phyloP scores from a whole-genome alignment of 2,113 vertebrate species.

The Perccottus glenii region DNA sequence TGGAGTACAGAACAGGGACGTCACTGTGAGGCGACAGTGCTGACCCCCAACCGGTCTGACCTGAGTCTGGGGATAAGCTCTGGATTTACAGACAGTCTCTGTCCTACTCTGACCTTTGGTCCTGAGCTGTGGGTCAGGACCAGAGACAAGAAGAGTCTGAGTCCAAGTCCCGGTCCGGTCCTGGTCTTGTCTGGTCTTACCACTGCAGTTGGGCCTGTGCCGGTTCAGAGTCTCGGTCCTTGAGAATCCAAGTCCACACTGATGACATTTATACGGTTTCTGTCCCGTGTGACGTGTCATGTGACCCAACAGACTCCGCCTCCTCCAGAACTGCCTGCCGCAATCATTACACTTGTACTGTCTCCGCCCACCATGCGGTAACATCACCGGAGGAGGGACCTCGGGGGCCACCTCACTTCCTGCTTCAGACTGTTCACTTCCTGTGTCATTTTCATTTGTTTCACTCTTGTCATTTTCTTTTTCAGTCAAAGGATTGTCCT shows the following conservation, averaged over 20 bases:
- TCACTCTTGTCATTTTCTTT: neutral
- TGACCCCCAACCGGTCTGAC: no score
- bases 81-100: no score
- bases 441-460: neutral
- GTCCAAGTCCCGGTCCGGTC: no score
- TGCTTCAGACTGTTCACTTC: neutral
- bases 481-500: neutral
- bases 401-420: neutral
- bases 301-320: conserved; percentile 19
- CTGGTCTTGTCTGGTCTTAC: neutral
- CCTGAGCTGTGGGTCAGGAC: neutral
- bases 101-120: neutral
- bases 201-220: neutral
- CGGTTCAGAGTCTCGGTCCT: neutral
- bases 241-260: neutral
- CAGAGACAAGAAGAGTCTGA: no score
- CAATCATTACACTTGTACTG: neutral
- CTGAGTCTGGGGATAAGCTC: no score
- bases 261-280: conserved; percentile 35
- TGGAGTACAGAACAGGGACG: no score
- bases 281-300: conserved; percentile 54
- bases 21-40: no score
- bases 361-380: neutral
- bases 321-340: neutral
- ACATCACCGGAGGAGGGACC: neutral